Base-by-base conservation (phyloP, 2,888 invertebrate species). In the Diarsia brunnea region DNA sequence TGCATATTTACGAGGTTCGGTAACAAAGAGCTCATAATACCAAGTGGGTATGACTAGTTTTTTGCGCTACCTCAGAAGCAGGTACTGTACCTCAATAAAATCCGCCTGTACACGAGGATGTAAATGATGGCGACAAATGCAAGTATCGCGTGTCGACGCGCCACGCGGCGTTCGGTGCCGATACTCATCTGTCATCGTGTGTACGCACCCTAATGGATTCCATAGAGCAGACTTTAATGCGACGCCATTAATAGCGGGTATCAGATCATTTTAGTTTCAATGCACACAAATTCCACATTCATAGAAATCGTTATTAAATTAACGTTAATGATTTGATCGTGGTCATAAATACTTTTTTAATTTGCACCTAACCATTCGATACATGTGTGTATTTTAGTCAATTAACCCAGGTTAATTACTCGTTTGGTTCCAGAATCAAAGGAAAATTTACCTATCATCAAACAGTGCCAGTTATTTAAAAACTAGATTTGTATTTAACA, bases 181-280 rank as follows among this genome's bases (percentile, higher is more conserved):
- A 92, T 92, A 91, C 82, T 84, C 89, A 92, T 92, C 92, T 89
- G 86, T 88, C 84, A 82, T 78, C 71, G 79, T 84, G 80, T 91
- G 89, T 91, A 93, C 92, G 90, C 90, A 89, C 90, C 89, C 85
- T 95, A 95, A 96, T 95, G 94, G 94, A 94, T 93, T 94, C 92
- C 90, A 94, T 94, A 91, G 92, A 91, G 90, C 85, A 80, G 80
- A 88, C 87, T 91, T 90, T 93, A 91, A 93, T 91, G 89, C 87
- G 84, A 84, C 84, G 89, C 91, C 90, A 92, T 92, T 93, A 92
- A 90, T 89, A 89, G 81, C 75, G 78, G 84, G 80, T 84, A 89
- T 88, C 86, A 86, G 86, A 88, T 82, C 64, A 89, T 85, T 88
- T 87, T 87, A 87, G 69, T 82, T 85, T 74, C 65, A 76, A 72